These are phyloP conservation scores for Tragelaphus imberbis DNA, from an alignment of 2,113 vertebrate genomes.

Conservation along the genomic window DNA sequence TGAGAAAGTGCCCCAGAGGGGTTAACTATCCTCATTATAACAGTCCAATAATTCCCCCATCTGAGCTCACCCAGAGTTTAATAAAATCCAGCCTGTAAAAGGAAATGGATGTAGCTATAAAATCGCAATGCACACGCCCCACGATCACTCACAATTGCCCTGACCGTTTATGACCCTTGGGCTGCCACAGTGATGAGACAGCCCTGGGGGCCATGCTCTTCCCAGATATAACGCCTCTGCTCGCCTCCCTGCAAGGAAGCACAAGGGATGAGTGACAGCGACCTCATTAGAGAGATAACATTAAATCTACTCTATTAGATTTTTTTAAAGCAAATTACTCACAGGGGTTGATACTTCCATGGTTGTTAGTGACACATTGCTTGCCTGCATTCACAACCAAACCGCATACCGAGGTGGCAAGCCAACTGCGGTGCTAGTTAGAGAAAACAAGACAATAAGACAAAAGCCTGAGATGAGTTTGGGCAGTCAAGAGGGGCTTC, in stretches of 20 bases:
- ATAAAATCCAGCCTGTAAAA: slow-evolving; percentile 8
- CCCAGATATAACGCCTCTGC: not conserved
- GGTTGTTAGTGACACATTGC: not conserved
- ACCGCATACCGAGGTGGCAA: not conserved
- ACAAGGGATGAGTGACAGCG: not conserved
- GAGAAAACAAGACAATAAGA: not conserved
- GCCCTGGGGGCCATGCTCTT: not conserved
- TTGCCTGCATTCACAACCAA: not conserved
- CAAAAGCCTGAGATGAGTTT: not conserved
- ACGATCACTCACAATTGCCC: not conserved
- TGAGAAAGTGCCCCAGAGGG: not conserved
- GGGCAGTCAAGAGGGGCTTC: not conserved
- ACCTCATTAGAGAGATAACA: slow-evolving; percentile 39
- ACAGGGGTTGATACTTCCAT: not conserved
- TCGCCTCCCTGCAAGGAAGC: not conserved
- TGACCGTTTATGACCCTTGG: not conserved
- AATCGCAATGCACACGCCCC: not conserved
- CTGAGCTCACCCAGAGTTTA: not conserved
- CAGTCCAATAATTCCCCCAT: not conserved
- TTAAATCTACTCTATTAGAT: not conserved
- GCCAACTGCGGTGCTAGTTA: not conserved
- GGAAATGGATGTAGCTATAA: not conserved
- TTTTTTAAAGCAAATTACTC: slow-evolving; percentile 26
- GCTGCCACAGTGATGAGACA: not conserved
- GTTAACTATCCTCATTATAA: not conserved